phyloP scores from a whole-genome alignment of 2,888 invertebrate species.

The Heliconius sara region DNA sequence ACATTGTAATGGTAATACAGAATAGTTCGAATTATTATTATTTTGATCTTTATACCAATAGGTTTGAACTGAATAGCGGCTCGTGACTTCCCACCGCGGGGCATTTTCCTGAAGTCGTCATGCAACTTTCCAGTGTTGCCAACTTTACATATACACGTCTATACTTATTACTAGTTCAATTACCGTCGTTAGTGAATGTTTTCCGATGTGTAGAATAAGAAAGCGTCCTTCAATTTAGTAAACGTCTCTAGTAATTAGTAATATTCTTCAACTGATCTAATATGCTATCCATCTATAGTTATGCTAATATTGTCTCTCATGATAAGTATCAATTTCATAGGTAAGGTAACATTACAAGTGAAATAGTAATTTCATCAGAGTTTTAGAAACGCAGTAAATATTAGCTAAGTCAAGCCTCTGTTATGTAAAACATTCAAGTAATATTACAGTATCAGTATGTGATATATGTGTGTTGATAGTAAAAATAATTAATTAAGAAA shows the following conservation, averaged over 20 bases:
- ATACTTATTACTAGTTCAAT: constrained; percentile 44
- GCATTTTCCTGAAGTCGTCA: constrained; percentile 69
- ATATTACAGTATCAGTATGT: not conserved
- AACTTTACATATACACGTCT: constrained; percentile 48
- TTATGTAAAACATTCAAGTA: constrained; percentile 20
- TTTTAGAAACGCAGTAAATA: constrained; percentile 21
- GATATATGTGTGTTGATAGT: not conserved
- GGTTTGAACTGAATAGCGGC: constrained; percentile 56
- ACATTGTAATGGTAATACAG: not conserved
- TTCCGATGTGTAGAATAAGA: constrained; percentile 39
- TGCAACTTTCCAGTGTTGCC: constrained; percentile 74
- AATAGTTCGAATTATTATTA: constrained; percentile 33
- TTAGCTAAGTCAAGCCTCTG: constrained; percentile 12
- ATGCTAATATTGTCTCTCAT: not conserved
- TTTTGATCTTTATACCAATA: constrained; percentile 51
- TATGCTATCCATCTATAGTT: not conserved
- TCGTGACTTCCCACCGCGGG: constrained; percentile 74
- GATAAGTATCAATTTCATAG: constrained; percentile 11
- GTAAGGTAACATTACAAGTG: constrained; percentile 19
- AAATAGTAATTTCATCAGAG: constrained; percentile 24
- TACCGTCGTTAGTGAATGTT: constrained; percentile 45
- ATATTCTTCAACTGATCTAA: not conserved
- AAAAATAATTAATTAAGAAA: not conserved
- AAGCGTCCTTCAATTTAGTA: constrained; percentile 27
- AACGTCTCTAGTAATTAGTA: not conserved